These are phyloP conservation scores for Drosophila crucigera DNA, from an alignment of 2,888 invertebrate species.

Conservation along the genomic window DNA sequence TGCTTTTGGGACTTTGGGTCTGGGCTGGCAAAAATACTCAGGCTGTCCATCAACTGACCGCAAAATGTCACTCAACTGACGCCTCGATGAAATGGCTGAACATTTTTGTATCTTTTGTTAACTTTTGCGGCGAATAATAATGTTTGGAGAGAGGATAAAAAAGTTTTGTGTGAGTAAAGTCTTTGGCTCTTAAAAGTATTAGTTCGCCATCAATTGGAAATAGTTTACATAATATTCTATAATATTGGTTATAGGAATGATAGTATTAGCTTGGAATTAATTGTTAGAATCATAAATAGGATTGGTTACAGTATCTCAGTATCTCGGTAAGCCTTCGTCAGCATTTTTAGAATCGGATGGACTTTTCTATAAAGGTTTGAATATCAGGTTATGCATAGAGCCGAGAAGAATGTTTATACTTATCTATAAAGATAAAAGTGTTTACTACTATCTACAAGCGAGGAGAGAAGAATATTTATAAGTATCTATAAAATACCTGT, in stretches of 20 bases:
- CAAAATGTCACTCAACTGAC: conserved; percentile 69
- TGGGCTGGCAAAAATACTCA: conserved; percentile 34
- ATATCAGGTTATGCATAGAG: not conserved
- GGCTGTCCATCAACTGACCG: conserved; percentile 70
- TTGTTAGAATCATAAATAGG: not conserved
- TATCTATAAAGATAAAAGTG: not conserved
- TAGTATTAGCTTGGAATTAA: not conserved
- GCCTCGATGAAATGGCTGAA: conserved; percentile 51
- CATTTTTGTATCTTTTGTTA: conserved; percentile 7
- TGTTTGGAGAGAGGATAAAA: not conserved
- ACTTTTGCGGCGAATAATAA: conserved; percentile 1
- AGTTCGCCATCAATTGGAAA: not conserved
- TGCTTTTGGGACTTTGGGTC: conserved; percentile 2
- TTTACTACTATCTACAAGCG: not conserved
- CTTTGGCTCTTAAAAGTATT: not conserved
- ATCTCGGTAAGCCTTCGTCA: not conserved
- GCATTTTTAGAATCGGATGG: not conserved
- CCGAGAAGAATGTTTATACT: not conserved
- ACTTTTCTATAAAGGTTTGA: not conserved
- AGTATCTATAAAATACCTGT: not conserved
- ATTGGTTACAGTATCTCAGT: too few relatives aligned
- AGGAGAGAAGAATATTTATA: not conserved
- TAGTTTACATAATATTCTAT: not conserved
- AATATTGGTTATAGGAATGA: not conserved
- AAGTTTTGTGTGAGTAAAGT: not conserved